Evolutionary conservation across 2,113 vertebrate genomes (phyloP).

Genomic region (Nesospiza acunhae): DNA sequence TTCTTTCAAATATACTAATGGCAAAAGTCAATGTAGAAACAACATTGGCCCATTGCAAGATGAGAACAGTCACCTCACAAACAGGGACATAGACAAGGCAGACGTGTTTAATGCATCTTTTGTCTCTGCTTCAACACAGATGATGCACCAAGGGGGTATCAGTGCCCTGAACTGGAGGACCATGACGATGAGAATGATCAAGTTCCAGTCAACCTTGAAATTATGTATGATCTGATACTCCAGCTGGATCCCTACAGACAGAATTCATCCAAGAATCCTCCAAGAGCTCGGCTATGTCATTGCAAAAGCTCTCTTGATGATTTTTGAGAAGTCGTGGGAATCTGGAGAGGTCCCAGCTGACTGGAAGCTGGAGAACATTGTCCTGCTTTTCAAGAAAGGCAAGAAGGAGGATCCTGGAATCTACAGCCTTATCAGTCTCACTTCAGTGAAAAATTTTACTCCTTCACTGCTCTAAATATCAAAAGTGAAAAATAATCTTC

Average conservation of each 20-base stretch:
- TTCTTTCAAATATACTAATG: not conserved
- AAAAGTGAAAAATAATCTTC: not conserved
- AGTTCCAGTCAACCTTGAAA: not conserved
- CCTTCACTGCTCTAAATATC: not conserved
- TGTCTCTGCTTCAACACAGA: fast-evolving
- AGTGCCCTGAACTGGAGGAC: not conserved
- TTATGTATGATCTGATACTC: not conserved
- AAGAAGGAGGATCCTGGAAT: not conserved
- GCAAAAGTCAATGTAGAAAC: not conserved
- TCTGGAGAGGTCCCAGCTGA: not conserved
- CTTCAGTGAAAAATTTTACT: not conserved
- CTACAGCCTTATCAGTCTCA: not conserved
- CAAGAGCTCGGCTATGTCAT: fast-evolving
- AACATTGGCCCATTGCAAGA: not conserved
- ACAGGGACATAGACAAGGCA: not conserved
- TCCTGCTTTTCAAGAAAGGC: not conserved
- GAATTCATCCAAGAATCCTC: not conserved
- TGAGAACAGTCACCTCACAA: not conserved
- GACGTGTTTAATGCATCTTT: not conserved
- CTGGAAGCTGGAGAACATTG: not conserved
- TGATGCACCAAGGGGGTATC: not conserved
- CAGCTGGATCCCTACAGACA: not conserved
- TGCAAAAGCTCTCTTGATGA: fast-evolving
- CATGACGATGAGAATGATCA: fast-evolving
- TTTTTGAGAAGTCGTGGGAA: not conserved